Evolutionary conservation across 2,797 vertebrate species (phyloP).

Genomic region (Acrossocheilus wenchowensis): DNA sequence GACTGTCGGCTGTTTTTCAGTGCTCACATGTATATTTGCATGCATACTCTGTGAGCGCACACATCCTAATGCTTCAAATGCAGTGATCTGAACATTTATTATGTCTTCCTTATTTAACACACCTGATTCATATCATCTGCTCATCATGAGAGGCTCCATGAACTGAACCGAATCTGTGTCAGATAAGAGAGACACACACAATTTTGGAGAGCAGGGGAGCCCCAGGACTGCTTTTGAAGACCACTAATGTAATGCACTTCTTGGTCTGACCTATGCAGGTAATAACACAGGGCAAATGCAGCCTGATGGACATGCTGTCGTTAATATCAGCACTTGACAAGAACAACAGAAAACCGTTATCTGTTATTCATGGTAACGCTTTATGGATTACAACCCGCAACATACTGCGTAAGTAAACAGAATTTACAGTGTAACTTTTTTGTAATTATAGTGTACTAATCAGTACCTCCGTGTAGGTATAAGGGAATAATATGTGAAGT

Average conservation of each 20-base stretch:
- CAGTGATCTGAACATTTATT: background rate
- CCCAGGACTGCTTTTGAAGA: background rate
- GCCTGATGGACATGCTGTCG: background rate
- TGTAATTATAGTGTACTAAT: too few species aligned
- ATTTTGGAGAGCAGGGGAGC: background rate
- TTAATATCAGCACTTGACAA: background rate
- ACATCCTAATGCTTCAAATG: background rate
- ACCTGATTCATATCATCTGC: background rate
- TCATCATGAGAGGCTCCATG: background rate
- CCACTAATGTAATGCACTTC: background rate
- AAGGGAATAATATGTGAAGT: too few species aligned
- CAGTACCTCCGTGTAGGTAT: too few species aligned
- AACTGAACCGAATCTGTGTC: background rate
- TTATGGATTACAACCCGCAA: too few species aligned
- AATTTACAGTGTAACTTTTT: too few species aligned
- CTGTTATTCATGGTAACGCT: background rate
- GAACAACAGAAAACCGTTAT: background rate
- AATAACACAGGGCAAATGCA: background rate
- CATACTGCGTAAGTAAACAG: too few species aligned
- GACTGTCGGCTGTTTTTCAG: background rate
- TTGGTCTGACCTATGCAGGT: background rate
- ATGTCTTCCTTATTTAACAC: background rate
- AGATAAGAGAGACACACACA: background rate
- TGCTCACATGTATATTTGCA: background rate
- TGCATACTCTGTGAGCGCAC: background rate